Conservation (phyloP, 2,113 vertebrate species). For the Grallaria varia region DNA sequence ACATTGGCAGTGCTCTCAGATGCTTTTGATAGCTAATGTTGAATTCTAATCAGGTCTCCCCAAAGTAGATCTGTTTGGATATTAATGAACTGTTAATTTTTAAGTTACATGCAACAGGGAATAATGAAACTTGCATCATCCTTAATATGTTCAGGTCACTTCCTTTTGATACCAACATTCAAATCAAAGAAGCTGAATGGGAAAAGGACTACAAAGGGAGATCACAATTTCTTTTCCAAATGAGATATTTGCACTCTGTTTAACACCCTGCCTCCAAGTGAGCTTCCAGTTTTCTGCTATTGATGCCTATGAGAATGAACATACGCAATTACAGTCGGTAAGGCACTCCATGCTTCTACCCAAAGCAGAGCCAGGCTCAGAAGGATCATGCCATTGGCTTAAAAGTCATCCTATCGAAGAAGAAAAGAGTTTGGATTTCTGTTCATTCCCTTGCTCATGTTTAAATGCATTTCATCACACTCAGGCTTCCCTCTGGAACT, state of each 20-base stretch:
- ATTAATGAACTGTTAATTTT: slow-evolving; percentile 43
- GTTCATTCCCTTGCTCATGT: background rate
- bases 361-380: background rate
- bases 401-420: background rate
- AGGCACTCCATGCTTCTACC: background rate
- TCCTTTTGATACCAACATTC: slow-evolving; percentile 13
- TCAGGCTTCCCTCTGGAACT: background rate
- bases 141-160: slow-evolving; percentile 36
- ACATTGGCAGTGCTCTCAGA: background rate
- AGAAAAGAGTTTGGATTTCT: background rate
- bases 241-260: background rate
- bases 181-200: background rate
- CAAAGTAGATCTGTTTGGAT: background rate
- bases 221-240: background rate
- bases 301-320: background rate
- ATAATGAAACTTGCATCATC: background rate
- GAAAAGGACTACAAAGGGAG: background rate
- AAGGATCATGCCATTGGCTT: background rate
- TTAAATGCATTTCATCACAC: background rate
- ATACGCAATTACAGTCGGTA: background rate
- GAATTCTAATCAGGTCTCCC: background rate
- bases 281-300: background rate
- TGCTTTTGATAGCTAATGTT: background rate
- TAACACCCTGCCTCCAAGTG: background rate
- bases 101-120: slow-evolving; percentile 1